Evolutionary conservation across 2,113 vertebrate species (phyloP).

Genomic region (Bubo scandiacus): DNA sequence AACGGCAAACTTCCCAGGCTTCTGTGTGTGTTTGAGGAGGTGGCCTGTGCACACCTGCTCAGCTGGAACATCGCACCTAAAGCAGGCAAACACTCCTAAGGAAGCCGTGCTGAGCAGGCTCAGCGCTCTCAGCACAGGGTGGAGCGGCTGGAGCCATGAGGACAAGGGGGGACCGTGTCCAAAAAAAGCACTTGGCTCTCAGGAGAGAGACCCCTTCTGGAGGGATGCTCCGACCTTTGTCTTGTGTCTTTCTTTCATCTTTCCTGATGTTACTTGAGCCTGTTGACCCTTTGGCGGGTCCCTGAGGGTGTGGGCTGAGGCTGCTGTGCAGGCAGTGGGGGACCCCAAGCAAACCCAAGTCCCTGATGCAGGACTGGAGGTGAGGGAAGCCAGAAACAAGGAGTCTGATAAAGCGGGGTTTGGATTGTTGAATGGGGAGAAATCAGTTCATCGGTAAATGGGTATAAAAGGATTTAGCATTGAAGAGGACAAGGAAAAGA

Average conservation of each 20-base stretch:
- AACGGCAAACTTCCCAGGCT: not conserved
- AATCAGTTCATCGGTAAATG: fast-evolving
- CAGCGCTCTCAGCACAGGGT: not conserved
- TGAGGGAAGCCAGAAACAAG: not conserved
- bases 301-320: fast-evolving
- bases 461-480: not conserved
- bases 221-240: not conserved
- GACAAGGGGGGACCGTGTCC: fast-evolving
- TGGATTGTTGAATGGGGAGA: not conserved
- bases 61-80: fast-evolving
- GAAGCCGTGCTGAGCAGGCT: fast-evolving
- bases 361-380: not conserved
- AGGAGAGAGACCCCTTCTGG: not conserved
- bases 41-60: not conserved
- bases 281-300: not conserved
- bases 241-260: not conserved
- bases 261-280: fast-evolving
- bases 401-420: not conserved
- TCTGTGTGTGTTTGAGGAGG: not conserved
- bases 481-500: not conserved
- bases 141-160: fast-evolving
- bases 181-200: fast-evolving
- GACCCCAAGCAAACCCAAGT: fast-evolving
- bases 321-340: not conserved
- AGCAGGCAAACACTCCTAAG: fast-evolving